Percentiles rank a stretch among this genome's conserved stretches.
Conservation (phyloP, 2,113 vertebrate species). For the Melierax canorus region DNA sequence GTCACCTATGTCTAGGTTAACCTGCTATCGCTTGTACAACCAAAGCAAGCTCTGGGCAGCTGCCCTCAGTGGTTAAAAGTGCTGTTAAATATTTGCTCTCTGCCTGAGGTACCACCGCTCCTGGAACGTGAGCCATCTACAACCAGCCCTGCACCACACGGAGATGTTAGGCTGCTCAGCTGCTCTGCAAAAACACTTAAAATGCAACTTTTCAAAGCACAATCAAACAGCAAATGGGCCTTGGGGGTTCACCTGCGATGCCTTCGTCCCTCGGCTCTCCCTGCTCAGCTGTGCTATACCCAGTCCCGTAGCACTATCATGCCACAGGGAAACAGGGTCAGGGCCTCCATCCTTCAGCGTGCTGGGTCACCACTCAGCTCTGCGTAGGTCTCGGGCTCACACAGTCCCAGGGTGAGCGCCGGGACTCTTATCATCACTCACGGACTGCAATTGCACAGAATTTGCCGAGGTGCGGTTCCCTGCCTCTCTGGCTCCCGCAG, state of each 20-base stretch:
- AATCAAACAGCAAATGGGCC: neutral
- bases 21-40: neutral
- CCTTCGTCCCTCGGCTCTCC: neutral
- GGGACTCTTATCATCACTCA: neutral
- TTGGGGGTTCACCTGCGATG: neutral
- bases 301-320: neutral
- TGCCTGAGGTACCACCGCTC: neutral
- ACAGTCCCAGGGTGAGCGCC: neutral
- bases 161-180: neutral
- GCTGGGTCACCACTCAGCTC: neutral
- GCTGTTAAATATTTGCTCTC: conserved; percentile 45
- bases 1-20: neutral
- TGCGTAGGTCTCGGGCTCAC: accelerated
- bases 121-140: neutral
- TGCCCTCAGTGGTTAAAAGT: neutral
- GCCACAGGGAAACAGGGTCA: neutral
- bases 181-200: conserved; percentile 13
- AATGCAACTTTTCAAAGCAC: neutral
- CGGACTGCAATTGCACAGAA: neutral
- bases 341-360: accelerated
- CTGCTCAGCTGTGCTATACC: neutral
- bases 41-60: neutral
- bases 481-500: neutral
- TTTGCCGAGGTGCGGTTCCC: neutral
- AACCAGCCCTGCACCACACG: neutral